These are phyloP conservation scores for Drosophila santomea DNA, from an alignment of 1,140 invertebrate species.

Conservation along the genomic window DNA sequence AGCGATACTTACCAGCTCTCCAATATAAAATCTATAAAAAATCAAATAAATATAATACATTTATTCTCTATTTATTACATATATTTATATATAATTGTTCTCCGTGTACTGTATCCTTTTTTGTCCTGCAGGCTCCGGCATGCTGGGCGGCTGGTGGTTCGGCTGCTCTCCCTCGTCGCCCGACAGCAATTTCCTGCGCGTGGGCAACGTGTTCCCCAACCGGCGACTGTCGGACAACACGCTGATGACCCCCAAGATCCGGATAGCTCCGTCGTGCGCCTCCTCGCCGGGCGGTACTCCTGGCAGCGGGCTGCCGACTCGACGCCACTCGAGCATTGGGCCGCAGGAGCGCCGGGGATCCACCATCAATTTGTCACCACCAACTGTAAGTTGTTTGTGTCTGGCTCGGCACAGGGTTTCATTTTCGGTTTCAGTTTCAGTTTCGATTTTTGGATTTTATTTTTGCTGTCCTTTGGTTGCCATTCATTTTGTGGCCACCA, in stretches of 20 bases:
- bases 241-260: slow-evolving; percentile 94
- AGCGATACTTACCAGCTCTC: too few relatives aligned
- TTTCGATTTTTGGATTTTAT: slow-evolving; percentile 20
- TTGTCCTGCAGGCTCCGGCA: slow-evolving; percentile 85
- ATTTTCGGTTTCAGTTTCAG: slow-evolving; percentile 26
- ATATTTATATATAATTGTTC: neutral
- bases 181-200: slow-evolving; percentile 94
- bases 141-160: slow-evolving; percentile 91
- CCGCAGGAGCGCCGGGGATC: slow-evolving; percentile 94
- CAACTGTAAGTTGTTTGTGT: slow-evolving; percentile 89
- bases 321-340: slow-evolving; percentile 95
- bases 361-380: slow-evolving; percentile 93
- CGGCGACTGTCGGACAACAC: slow-evolving; percentile 96
- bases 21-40: neutral
- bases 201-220: slow-evolving; percentile 91
- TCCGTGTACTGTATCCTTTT: neutral
- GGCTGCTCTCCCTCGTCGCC: slow-evolving; percentile 90
- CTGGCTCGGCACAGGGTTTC: slow-evolving; percentile 38
- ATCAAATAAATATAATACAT: neutral
- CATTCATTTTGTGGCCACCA: slow-evolving; percentile 50
- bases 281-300: slow-evolving; percentile 94
- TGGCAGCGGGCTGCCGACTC: slow-evolving; percentile 91
- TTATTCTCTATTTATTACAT: neutral
- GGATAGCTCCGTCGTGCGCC: slow-evolving; percentile 92
- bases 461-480: slow-evolving; percentile 14